These are phyloP conservation scores for Micronycteris hirsuta DNA, from an alignment of 2,113 vertebrate genomes.

Conservation along the genomic window DNA sequence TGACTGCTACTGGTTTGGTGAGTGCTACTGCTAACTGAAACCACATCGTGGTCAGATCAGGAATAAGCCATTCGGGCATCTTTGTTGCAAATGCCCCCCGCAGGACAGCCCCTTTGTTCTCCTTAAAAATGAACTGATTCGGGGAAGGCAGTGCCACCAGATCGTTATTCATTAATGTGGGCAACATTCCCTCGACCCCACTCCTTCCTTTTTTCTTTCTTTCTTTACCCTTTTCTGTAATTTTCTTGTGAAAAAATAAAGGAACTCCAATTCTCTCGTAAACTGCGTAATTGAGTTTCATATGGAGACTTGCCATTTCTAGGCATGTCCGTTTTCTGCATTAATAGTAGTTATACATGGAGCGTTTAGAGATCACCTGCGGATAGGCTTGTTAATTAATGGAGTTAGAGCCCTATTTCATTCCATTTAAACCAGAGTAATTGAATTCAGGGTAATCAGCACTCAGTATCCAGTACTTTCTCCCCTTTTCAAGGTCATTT, in stretches of 20 bases:
- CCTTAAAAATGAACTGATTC: slow-evolving; percentile 73
- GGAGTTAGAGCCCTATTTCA: slow-evolving; percentile 69
- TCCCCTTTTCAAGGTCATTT: slow-evolving; percentile 70
- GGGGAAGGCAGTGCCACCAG: slow-evolving; percentile 68
- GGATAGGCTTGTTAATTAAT: slow-evolving; percentile 78
- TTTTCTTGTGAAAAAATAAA: slow-evolving; percentile 78
- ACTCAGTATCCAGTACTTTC: slow-evolving; percentile 52
- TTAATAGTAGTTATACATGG: slow-evolving; percentile 60
- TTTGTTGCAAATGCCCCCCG: slow-evolving; percentile 76
- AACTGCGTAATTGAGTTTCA: slow-evolving; percentile 75
- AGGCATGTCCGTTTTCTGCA: slow-evolving; percentile 59
- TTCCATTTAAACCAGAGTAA: slow-evolving; percentile 72
- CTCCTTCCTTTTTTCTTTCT: not conserved
- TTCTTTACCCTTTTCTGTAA: slow-evolving; percentile 33
- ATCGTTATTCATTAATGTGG: slow-evolving; percentile 65
- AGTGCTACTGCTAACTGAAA: slow-evolving; percentile 80
- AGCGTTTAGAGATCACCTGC: slow-evolving; percentile 78
- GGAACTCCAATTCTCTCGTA: slow-evolving; percentile 66
- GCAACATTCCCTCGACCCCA: slow-evolving; percentile 35
- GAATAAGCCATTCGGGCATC: slow-evolving; percentile 72
- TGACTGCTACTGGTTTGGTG: slow-evolving; percentile 74
- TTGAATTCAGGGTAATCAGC: slow-evolving; percentile 72
- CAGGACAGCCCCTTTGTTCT: slow-evolving; percentile 76
- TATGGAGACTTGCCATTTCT: slow-evolving; percentile 66
- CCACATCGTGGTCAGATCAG: slow-evolving; percentile 72